Evolutionary conservation across 2,888 invertebrate species (phyloP).

Genomic region (Sarcophaga carnaria): DNA sequence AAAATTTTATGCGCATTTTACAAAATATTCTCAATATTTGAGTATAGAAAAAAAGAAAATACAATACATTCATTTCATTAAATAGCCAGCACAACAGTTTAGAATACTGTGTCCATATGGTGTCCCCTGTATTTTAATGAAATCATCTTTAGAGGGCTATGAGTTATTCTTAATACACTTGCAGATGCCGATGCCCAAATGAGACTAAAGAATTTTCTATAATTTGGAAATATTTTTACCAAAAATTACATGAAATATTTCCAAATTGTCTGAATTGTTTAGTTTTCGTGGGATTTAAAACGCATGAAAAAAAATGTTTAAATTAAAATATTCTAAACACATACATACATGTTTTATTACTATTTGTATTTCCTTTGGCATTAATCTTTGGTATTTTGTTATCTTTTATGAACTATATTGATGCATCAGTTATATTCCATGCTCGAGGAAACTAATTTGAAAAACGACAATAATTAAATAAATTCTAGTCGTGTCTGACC

Average conservation of each 20-base stretch:
- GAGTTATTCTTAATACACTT: constrained; percentile 40
- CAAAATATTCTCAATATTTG: constrained; percentile 36
- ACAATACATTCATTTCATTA: constrained; percentile 14
- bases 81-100: not conserved
- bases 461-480: too few species aligned
- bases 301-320: too few species aligned
- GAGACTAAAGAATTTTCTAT: not conserved
- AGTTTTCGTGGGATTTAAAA: not conserved
- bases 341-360: too few species aligned
- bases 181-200: constrained; percentile 16
- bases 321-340: too few species aligned
- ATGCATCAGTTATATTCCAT: too few species aligned
- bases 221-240: too few species aligned
- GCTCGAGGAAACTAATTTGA: too few species aligned
- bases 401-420: too few species aligned
- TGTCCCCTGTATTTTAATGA: constrained; percentile 14
- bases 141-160: constrained; percentile 31
- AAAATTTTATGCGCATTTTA: constrained; percentile 58
- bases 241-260: too few species aligned
- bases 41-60: constrained; percentile 21
- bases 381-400: not conserved
- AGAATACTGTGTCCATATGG: constrained; percentile 44
- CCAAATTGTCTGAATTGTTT: not conserved
- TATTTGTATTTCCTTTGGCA: not conserved
- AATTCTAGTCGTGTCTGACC: too few species aligned